Base-by-base conservation (phyloP, 2,113 vertebrate species). In the Plotosus lineatus region DNA sequence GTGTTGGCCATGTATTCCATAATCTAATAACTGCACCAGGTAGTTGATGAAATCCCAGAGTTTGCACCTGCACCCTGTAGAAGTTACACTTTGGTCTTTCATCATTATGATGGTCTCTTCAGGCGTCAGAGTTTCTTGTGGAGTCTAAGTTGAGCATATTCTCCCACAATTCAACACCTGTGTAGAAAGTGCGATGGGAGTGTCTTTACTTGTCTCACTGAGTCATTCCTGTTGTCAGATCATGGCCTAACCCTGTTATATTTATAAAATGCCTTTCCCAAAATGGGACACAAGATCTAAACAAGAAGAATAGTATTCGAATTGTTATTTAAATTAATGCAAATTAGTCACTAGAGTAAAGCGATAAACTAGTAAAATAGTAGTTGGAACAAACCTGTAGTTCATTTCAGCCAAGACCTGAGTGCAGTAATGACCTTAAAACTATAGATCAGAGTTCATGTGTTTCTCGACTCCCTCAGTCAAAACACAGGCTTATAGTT, bases 31-130 rank as follows among this genome's bases (percentile, higher is more conserved):
- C 31, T 19, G 55, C 38, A 11, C 17, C 42, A 19, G 31, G 44
- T 78, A 12, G 36, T 66, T 60, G 40, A 48, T 66, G 33, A 65
- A 68, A 40, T 68, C 48, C 77, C 19, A 33, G 33, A 66, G 40
- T 21, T 31, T 60, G 9, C 51, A 21, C 40, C 53, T 56, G 36
- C 33, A 65, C 38, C 50, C 50, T 58, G 23, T 5, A 46, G 8
- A 44, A 46, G 55, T 44, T 46, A 56, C 40, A 80, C 66, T 33
- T 72, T n/a, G 63, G 75, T 61, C 51, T 79, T 26, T 12, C 2
- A 12, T 42, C 44, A 28, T 7, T 15, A 5, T 6, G n/a, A 3
- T n/a, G 19, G 44, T 56, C 26, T 31, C 33, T n/a, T 33, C 68
- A 26, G 68, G 56, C 7, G 21, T 46, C 66, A 48, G 53, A 21